Percentiles rank a stretch among this genome's conserved stretches.
phyloP scores from a whole-genome alignment of 2,113 vertebrate species.

The Anhinga rufa region DNA sequence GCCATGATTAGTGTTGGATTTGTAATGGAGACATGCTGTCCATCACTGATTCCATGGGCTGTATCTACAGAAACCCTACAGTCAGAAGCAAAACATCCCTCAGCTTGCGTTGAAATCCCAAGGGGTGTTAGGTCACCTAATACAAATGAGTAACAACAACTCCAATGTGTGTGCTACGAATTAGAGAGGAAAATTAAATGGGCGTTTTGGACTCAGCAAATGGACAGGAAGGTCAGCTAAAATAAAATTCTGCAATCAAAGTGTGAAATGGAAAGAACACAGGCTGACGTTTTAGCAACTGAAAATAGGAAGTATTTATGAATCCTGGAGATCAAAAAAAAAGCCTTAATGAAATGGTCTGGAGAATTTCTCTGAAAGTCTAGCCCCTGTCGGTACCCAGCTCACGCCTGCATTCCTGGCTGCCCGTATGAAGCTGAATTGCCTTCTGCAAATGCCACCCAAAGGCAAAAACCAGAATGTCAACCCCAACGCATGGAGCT shows the following conservation, averaged over 20 bases:
- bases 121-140: not conserved
- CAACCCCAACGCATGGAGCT: not conserved
- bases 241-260: not conserved
- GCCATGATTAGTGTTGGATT: not conserved
- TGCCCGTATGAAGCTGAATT: not conserved
- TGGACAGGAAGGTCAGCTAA: not conserved
- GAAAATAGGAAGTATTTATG: not conserved
- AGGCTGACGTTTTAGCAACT: not conserved
- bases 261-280: not conserved
- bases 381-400: not conserved
- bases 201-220: not conserved
- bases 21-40: not conserved
- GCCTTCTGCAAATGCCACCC: not conserved
- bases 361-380: not conserved
- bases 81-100: not conserved
- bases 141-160: not conserved
- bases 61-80: not conserved
- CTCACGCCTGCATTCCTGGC: rapidly evolving
- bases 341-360: not conserved
- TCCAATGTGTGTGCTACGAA: rapidly evolving
- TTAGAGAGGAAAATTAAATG: not conserved
- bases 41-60: not conserved
- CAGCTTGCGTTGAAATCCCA: not conserved
- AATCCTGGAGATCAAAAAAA: not conserved
- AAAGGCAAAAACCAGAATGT: not conserved